Percentiles rank a stretch among this genome's conserved stretches.
Evolutionary conservation across 2,888 invertebrate genomes (phyloP).

Genomic region (Folsomia manolachei): DNA sequence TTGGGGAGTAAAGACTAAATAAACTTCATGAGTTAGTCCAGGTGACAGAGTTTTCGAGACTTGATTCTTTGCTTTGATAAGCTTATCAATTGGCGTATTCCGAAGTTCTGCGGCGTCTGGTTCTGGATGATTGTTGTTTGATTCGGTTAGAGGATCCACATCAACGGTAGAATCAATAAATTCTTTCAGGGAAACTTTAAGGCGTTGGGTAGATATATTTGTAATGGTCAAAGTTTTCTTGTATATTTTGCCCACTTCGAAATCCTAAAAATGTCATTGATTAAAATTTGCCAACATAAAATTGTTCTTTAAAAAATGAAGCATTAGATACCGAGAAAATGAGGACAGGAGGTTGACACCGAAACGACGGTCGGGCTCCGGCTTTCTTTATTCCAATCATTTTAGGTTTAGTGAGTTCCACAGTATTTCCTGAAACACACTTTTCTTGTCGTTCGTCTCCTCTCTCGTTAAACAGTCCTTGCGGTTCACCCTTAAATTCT

Average conservation of each 20-base stretch:
- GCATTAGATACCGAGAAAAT: constrained; percentile 19
- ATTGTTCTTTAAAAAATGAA: background rate
- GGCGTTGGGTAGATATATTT: constrained; percentile 15
- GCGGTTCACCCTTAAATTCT: background rate
- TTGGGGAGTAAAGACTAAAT: constrained; percentile 30
- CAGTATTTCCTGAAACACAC: background rate
- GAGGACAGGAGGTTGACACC: constrained; percentile 20
- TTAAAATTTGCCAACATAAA: background rate
- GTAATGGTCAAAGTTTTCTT: constrained; percentile 24
- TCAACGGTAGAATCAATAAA: background rate
- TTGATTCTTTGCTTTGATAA: constrained; percentile 25
- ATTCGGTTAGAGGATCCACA: background rate
- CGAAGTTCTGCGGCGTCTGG: background rate
- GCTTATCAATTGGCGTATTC: constrained; percentile 12
- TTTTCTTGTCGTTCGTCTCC: constrained; percentile 9
- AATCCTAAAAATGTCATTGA: constrained; percentile 34
- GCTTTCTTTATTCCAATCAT: background rate
- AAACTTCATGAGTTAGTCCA: constrained; percentile 28
- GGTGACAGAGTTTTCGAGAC: constrained; percentile 28
- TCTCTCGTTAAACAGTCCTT: background rate
- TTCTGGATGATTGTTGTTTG: background rate
- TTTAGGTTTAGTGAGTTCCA: background rate
- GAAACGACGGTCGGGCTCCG: constrained; percentile 11
- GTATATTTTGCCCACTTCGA: constrained; percentile 27
- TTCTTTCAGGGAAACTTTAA: constrained; percentile 19